Evolutionary conservation across 2,888 invertebrate genomes (phyloP), one percentile per base, ranked within the genome.

Genomic region (Drosophila formosana): DNA sequence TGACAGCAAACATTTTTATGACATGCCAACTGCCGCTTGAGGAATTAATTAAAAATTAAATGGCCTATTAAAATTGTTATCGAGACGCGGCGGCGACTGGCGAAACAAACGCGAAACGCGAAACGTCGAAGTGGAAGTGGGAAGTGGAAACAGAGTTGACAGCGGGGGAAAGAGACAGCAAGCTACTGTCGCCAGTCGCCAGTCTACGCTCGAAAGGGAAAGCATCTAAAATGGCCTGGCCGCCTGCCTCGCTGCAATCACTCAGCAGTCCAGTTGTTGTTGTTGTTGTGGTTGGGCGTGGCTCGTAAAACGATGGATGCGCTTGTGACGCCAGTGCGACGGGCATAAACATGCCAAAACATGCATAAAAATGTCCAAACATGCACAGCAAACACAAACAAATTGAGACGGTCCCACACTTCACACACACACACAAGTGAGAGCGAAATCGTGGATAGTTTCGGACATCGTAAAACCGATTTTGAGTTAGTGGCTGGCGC

Each of bases 11-110:
- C 67, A 78, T 71, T 80, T 82, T 82, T 82, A 82, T 80, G 82
- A 85, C 80, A 82, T 78, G 86, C 72, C 83, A 86, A 81, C 74
- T 86, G 86, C 73, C 87, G 83, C 81, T 83, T 79, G 83, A 84
- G 77, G 82, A 87, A 85, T 87, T 87, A 85, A 87, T 87, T 85
- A 85, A 85, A 85, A 85, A 82, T 84, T 85, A 87, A 85, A 85
- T 87, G 82, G 85, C 80, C 85, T 87, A 85, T 85, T 85, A 87
- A 85, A 85, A 85, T 85, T 80, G 85, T 87, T 85, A 85, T 87
- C 88, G 82, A 86, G 83, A 83, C 83, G 83, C 71, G 9, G 68
- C 39, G 81, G 57, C 77, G 83, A 82, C 64, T 80, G 82, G 75
- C 80, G 76, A 73, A 80, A 77, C 57, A 61, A 84, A 80, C 69